Base-by-base conservation (phyloP, 2,888 invertebrate species). In the Polyommatus icarus region DNA sequence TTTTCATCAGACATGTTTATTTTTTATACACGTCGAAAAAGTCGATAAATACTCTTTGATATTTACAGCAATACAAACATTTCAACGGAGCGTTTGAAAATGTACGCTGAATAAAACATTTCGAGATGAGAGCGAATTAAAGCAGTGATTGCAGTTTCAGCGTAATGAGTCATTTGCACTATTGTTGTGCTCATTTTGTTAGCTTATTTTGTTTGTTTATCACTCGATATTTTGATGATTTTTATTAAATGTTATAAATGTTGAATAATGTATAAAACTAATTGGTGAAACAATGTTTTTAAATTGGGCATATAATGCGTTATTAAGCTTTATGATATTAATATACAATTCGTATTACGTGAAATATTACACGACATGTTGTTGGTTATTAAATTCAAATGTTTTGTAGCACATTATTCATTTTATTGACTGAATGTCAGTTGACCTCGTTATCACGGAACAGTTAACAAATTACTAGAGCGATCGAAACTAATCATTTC, bases 1-100 rank as follows among this genome's bases (percentile, higher is more conserved):
- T 61, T 61, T 61, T 10, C 12, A 61, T 54, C 54, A 54, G 54
- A 54, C 54, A 54, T 54, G 54, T 54, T 54, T 61, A 24, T 61
- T 61, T 61, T 61, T 61, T 61, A 20, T 20, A 20, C 24, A 61
- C 61, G 24, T 61, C 54, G 18, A 54, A 20, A 61, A 61, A 61
- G 20, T 20, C 20, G 10, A 61, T 61, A 24, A 61, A 61, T 10
- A 61, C 20, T 61, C 12, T 10, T 61, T 24, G 20, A 12, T 61
- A 61, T 61, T 61, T 61, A 24, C 61, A 61, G 10, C 24, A 12
- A 61, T 24, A 61, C 12, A 61, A 61, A 61, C 61, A 61, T 61
- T 59, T 59, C 59, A 57, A n/a, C n/a, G 59, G 6, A 20, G 59
- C 24, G 61, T 61, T 61, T 61, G 61, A 61, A 61, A 61, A 61